Conservation (phyloP, 2,888 invertebrate species). For the Tortrix viridana region DNA sequence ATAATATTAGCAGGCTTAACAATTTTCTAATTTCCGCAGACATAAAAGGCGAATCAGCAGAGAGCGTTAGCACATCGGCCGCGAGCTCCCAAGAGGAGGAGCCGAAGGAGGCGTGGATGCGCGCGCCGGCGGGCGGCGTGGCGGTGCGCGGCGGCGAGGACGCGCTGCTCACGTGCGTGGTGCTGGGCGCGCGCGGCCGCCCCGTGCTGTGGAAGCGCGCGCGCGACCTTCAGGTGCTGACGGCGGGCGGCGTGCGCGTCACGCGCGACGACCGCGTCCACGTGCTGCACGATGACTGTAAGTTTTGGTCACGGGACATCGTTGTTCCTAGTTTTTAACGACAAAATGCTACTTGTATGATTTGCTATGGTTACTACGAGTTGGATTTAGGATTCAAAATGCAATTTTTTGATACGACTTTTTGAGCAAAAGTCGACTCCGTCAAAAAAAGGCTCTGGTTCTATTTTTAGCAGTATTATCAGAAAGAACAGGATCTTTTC, state of each 20-base stretch:
- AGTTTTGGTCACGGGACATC: constrained; percentile 50
- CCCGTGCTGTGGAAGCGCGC: constrained; percentile 92
- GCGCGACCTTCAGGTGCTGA: constrained; percentile 87
- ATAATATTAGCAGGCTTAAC: too few species aligned
- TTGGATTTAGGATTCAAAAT: too few species aligned
- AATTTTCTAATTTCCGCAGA: constrained; percentile 52
- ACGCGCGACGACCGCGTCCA: constrained; percentile 89
- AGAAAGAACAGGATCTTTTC: too few species aligned
- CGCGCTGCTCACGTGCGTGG: constrained; percentile 92
- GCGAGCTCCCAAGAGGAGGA: constrained; percentile 67
- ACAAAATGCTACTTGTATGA: too few species aligned
- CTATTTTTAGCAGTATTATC: too few species aligned
- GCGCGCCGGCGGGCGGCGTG: constrained; percentile 68
- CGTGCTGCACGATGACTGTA: constrained; percentile 91
- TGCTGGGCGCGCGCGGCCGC: constrained; percentile 87
- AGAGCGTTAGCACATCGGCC: constrained; percentile 60
- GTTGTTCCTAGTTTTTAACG: too few species aligned
- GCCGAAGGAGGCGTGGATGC: constrained; percentile 70
- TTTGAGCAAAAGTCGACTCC: too few species aligned
- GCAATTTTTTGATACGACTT: too few species aligned
- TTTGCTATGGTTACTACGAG: too few species aligned
- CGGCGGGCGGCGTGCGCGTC: constrained; percentile 90
- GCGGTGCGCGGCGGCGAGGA: constrained; percentile 86
- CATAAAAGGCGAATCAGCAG: constrained; percentile 57
- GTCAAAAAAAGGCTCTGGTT: too few species aligned